phyloP scores from a whole-genome alignment of 92 coral and sea anemone species.

The Siderastrea siderea region DNA sequence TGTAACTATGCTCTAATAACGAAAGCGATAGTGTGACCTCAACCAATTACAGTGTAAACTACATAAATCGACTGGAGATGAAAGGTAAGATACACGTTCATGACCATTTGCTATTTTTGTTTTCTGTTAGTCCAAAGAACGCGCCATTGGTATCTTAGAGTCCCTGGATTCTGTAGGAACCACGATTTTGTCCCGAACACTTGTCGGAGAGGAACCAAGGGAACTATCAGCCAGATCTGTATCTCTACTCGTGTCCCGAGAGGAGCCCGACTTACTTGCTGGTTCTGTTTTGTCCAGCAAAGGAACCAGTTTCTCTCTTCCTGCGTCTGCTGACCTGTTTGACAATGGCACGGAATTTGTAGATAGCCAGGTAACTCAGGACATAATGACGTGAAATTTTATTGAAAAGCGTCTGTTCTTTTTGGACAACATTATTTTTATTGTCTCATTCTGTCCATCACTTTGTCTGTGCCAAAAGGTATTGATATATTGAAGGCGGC shows the following conservation, averaged over 20 bases:
- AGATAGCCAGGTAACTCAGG: conserved; percentile 56
- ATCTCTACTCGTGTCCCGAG: conserved; percentile 45
- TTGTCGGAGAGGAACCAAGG: conserved; percentile 57
- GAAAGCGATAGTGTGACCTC: too few species aligned
- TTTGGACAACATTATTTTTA: too few species aligned
- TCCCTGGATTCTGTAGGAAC: conserved; percentile 45
- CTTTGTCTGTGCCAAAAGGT: too few species aligned
- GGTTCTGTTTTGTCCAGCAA: conserved; percentile 34
- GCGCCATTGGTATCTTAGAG: not conserved
- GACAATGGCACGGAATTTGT: conserved; percentile 39
- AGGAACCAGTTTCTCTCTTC: conserved; percentile 55
- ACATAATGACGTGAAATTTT: not conserved
- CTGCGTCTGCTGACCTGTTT: conserved; percentile 44
- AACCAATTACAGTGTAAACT: too few species aligned
- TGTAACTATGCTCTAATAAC: too few species aligned
- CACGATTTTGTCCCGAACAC: conserved; percentile 54
- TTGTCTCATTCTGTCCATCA: too few species aligned
- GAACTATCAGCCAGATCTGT: conserved; percentile 14
- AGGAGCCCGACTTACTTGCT: conserved; percentile 39
- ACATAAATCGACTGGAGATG: too few species aligned
- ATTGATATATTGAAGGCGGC: too few species aligned
- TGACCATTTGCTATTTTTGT: not conserved
- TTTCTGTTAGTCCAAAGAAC: conserved; percentile 10
- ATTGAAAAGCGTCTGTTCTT: too few species aligned
- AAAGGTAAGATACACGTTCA: not conserved